Conservation (phyloP, 2,797 vertebrate species). For the Gadopsis marmoratus region DNA sequence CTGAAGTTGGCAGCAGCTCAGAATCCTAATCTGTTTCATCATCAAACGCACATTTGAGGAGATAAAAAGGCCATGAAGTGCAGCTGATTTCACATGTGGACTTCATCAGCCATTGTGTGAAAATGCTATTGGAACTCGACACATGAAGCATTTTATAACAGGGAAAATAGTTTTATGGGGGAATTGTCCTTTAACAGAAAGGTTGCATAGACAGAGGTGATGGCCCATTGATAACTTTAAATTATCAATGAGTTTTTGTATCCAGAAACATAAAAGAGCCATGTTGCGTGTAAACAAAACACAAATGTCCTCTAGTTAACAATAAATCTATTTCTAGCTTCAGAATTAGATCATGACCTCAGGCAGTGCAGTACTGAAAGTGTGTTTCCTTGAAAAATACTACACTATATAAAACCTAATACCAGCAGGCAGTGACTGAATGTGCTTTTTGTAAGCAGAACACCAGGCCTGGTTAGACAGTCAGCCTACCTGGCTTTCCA, state of each 20-base stretch:
- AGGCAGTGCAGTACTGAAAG: constrained; percentile 31
- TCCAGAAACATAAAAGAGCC: background rate
- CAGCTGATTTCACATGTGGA: constrained; percentile 27
- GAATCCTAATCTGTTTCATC: constrained; percentile 39
- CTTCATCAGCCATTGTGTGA: constrained; percentile 1
- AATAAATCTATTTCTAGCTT: constrained; percentile 11
- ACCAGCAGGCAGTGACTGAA: constrained; percentile 62
- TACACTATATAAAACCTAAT: constrained; percentile 2
- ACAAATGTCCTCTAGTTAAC: background rate
- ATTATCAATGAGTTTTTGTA: background rate
- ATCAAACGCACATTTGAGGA: constrained; percentile 17
- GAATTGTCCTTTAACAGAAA: background rate
- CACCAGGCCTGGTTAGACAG: constrained; percentile 60
- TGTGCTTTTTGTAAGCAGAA: constrained; percentile 47
- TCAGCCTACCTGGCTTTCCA: constrained; percentile 86
- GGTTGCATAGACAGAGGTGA: background rate
- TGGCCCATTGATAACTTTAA: background rate
- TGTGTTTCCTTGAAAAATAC: constrained; percentile 43
- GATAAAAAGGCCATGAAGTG: constrained; percentile 16
- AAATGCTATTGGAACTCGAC: background rate
- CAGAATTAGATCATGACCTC: constrained; percentile 17
- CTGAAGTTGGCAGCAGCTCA: constrained; percentile 42
- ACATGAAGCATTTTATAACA: background rate
- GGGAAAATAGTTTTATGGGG: background rate
- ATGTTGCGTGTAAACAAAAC: background rate